Evolutionary conservation across 2,797 vertebrate genomes (phyloP), one percentile per base, ranked within the genome.

Genomic region (Paramormyrops hopkinsi): DNA sequence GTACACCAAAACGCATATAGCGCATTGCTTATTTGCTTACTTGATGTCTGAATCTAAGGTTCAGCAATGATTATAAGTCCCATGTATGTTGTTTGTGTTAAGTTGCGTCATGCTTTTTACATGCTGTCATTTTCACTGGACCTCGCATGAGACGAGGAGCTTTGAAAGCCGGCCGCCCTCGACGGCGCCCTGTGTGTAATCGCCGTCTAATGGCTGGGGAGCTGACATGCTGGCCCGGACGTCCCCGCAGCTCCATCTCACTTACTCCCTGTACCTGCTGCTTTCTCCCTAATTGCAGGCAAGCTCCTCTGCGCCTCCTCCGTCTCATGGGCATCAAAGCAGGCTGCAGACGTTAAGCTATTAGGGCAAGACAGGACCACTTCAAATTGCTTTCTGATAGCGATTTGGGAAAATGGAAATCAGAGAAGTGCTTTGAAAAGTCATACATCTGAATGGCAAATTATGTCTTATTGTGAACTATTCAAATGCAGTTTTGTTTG

Each of bases 181-280:
- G 73, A 90, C 89, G 90, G 92, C 92, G 93, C 92, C 94, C 92
- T 93, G 91, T 92, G 93, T 93, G 92, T 94, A 94, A 95, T 95
- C 91, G 17, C 92, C 90, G 90, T 92, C 93, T 95, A 95, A 96
- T 95, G 93, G 92, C 90, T 93, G 91, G 93, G 91, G 91, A 91
- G 91, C 92, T 89, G 90, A 91, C 91, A 92, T 92, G 84, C 88
- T 91, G 88, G 90, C 88, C 90, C 76, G 88, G 86, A 89, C 85
- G 62, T 88, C 53, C 56, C 62, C 88, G 65, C 4, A 90, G 76
- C 88, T 89, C 84, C 90, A 87, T 90, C 86, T 88, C 59, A 65
- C 79, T 90, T 82, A 91, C 48, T 88, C 48, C 59, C 88, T 48
- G 79, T 90, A 91, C 89, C 91, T 89, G 88, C 83, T 54, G 48